These are phyloP conservation scores for Syndactyla subalaris DNA, from an alignment of 2,797 vertebrate species.

Conservation along the genomic window DNA sequence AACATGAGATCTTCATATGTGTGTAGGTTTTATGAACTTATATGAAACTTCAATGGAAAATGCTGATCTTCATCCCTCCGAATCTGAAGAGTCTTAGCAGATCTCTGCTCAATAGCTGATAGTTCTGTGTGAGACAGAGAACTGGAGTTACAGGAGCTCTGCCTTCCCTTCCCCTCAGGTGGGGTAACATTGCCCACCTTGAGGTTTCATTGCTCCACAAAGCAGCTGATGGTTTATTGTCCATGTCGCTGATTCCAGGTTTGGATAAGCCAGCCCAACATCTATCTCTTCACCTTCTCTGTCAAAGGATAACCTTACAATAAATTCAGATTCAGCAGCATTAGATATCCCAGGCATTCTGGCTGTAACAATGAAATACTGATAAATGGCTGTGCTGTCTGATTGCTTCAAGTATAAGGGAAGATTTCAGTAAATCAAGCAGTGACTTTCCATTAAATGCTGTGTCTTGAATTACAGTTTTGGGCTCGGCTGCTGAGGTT, in stretches of 20 bases:
- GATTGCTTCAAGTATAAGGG: neutral
- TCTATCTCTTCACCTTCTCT: neutral
- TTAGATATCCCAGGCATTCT: slow-evolving; percentile 8
- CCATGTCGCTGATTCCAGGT: neutral
- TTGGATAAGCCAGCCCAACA: neutral
- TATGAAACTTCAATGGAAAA: neutral
- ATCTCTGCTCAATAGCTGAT: neutral
- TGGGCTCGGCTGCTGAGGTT: neutral
- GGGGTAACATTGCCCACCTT: rapidly evolving
- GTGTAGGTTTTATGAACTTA: neutral
- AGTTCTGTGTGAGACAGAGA: neutral
- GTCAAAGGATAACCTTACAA: neutral
- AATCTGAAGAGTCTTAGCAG: neutral
- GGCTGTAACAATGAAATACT: slow-evolving; percentile 7
- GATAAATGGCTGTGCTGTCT: neutral
- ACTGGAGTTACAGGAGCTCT: rapidly evolving
- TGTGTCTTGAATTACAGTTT: neutral
- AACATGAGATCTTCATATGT: neutral
- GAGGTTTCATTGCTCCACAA: neutral
- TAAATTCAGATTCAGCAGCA: neutral
- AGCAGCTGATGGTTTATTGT: neutral
- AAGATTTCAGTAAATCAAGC: slow-evolving; percentile 19
- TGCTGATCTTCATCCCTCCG: neutral
- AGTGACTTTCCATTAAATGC: neutral
- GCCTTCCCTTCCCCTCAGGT: neutral